Evolutionary conservation across 2,888 invertebrate species (phyloP).

Genomic region (Pardosa pseudoannulata): DNA sequence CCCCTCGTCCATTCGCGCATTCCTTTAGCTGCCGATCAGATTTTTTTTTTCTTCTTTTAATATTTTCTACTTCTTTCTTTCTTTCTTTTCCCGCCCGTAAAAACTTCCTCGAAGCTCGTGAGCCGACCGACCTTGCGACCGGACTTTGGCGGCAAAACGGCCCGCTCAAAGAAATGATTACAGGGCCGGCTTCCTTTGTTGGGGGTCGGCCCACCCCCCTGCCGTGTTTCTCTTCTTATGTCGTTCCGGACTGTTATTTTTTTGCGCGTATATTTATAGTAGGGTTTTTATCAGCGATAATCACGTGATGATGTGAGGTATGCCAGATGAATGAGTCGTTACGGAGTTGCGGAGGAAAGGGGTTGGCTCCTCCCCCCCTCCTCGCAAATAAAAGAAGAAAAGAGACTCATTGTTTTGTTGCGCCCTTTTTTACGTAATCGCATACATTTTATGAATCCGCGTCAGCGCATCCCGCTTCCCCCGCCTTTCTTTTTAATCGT

Average conservation of each 20-base stretch:
- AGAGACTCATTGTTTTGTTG: too few relatives aligned
- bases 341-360: neutral
- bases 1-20: neutral
- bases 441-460: too few relatives aligned
- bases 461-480: too few relatives aligned
- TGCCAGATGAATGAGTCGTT: neutral
- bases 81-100: neutral
- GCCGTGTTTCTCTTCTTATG: neutral
- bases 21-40: neutral
- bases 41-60: too few relatives aligned
- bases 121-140: conserved; percentile 35
- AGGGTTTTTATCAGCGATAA: conserved; percentile 5
- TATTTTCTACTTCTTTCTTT: neutral
- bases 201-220: conserved; percentile 19
- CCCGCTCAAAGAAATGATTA: conserved; percentile 51
- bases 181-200: conserved; percentile 43
- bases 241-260: conserved; percentile 7
- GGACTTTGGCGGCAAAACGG: conserved; percentile 29
- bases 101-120: conserved; percentile 13
- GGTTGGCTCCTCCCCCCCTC: neutral
- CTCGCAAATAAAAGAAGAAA: too few relatives aligned
- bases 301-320: conserved; percentile 17
- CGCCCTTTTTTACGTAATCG: too few relatives aligned
- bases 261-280: conserved; percentile 16
- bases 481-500: too few relatives aligned